These are phyloP conservation scores for Anguilla anguilla DNA, from an alignment of 2,797 vertebrate species.

Conservation along the genomic window DNA sequence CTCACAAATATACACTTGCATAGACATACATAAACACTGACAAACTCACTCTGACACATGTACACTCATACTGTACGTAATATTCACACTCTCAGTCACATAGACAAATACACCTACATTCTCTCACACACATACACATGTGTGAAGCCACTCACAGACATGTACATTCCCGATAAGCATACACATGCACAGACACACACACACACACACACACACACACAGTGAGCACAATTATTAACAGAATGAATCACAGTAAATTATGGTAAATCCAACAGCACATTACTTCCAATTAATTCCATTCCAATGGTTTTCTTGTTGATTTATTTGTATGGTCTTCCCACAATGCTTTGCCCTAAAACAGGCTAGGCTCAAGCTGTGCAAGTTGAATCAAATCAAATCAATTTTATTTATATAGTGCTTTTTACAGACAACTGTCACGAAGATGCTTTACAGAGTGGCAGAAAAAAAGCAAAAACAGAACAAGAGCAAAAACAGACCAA, in stretches of 20 bases:
- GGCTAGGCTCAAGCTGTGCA: background rate
- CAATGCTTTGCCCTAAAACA: background rate
- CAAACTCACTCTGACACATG: slow-evolving; percentile 38
- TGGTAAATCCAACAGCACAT: background rate
- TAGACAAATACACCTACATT: background rate
- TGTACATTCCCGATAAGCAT: background rate
- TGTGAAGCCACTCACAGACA: background rate
- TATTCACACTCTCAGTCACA: background rate
- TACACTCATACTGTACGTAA: background rate
- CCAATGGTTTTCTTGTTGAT: background rate
- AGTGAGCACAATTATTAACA: background rate
- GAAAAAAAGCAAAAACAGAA: too few relatives aligned
- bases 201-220: slow-evolving; percentile 10
- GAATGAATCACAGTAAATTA: background rate
- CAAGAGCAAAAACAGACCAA: too few relatives aligned
- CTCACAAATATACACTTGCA: slow-evolving; percentile 42
- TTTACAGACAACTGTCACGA: too few relatives aligned
- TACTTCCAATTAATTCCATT: background rate
- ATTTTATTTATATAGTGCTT: too few relatives aligned
- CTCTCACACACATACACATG: slow-evolving; percentile 60
- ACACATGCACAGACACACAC: background rate
- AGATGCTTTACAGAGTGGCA: too few relatives aligned
- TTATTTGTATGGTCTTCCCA: background rate
- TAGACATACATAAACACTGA: slow-evolving; percentile 60
- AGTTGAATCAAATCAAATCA: too few relatives aligned